Percentiles rank a stretch among this genome's conserved stretches.
Evolutionary conservation across 1,140 invertebrate species (phyloP).

Genomic region (Eumeta japonica): DNA sequence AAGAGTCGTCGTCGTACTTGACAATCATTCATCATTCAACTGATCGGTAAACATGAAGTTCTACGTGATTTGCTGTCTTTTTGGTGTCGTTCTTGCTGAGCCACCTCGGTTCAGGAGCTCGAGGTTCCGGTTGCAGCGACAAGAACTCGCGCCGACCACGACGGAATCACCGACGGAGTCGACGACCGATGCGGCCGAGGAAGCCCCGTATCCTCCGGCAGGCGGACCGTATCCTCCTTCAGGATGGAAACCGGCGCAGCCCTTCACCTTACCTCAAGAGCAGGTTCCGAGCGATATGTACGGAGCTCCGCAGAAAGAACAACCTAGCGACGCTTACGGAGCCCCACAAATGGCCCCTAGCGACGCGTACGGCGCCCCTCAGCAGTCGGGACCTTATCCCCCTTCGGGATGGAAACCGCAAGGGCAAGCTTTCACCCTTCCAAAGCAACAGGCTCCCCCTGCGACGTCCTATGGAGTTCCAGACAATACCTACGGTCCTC

Average conservation of each 20-base stretch:
- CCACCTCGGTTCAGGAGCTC: constrained; percentile 40
- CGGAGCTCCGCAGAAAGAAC: no score
- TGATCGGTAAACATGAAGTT: constrained; percentile 34
- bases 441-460: constrained; percentile 26
- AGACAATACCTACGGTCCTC: constrained; percentile 26
- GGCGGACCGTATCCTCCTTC: constrained; percentile 10
- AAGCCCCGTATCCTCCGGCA: constrained; percentile 6
- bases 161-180: constrained; percentile 29
- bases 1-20: constrained; percentile 1
- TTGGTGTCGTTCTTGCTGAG: constrained; percentile 25
- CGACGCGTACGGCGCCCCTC: no score
- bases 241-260: constrained; percentile 12
- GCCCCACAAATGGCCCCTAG: neutral
- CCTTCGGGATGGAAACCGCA: constrained; percentile 47
- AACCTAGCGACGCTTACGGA: neutral
- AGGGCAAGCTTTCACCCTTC: constrained; percentile 33
- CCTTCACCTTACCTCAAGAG: constrained; percentile 10
- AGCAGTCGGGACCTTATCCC: constrained; percentile 30
- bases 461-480: constrained; percentile 36
- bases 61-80: constrained; percentile 22
- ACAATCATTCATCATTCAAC: constrained; percentile 22
- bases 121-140: constrained; percentile 42
- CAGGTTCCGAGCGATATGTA: constrained; percentile 1
- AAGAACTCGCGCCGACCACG: constrained; percentile 36
- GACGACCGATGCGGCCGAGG: constrained; percentile 19